Percentiles rank a stretch among this genome's conserved stretches.
phyloP scores from a whole-genome alignment of 2,113 vertebrate species.

The Apteryx mantelli region DNA sequence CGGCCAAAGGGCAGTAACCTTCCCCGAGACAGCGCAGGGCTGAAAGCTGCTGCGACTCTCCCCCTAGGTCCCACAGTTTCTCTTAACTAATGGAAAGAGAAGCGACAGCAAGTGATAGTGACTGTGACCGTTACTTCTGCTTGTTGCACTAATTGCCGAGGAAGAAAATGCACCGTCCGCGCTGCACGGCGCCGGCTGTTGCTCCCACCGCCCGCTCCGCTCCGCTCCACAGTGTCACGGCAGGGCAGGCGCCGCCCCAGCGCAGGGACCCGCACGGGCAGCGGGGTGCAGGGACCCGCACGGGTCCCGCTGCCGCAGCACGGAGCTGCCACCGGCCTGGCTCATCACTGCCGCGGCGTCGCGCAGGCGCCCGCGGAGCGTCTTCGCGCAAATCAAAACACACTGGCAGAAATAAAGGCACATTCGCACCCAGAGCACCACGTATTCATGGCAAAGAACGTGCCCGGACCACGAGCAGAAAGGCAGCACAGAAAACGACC shows the following conservation, averaged over 20 bases:
- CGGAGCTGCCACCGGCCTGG: too few relatives aligned
- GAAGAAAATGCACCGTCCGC: rapidly evolving
- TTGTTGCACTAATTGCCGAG: not conserved
- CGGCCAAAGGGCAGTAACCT: not conserved
- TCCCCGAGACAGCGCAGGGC: rapidly evolving
- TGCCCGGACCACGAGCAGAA: not conserved
- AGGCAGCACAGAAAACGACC: not conserved
- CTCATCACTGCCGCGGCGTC: not conserved
- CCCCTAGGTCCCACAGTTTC: not conserved
- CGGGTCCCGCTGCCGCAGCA: too few relatives aligned
- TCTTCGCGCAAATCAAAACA: rapidly evolving
- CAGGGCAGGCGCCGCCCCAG: too few relatives aligned
- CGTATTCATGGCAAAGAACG: not conserved
- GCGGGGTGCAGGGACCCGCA: too few relatives aligned
- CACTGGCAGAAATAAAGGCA: not conserved
- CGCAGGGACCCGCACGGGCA: too few relatives aligned
- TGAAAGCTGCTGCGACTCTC: not conserved
- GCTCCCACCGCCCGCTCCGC: not conserved
- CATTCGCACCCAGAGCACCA: not conserved
- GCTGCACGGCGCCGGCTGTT: rapidly evolving
- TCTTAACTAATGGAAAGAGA: not conserved
- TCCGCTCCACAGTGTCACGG: too few relatives aligned
- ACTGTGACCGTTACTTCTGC: not conserved
- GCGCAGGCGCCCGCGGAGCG: rapidly evolving
- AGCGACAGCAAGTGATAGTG: rapidly evolving